Conservation (phyloP, 2,797 vertebrate species). For the Mycteria americana region DNA sequence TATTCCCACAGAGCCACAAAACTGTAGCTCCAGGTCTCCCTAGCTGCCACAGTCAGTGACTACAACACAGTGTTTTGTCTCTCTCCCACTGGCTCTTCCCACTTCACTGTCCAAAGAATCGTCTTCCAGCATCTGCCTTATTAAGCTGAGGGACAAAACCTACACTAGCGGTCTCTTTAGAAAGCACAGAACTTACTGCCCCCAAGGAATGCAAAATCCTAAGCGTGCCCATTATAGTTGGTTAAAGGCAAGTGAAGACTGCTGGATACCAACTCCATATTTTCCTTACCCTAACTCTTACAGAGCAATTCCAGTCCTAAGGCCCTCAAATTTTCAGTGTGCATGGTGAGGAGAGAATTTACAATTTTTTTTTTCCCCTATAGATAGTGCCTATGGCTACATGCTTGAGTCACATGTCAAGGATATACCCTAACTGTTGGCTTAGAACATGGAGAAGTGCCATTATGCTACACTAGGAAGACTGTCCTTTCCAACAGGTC, state of each 20-base stretch:
- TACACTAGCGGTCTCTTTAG: background rate
- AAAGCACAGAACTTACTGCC: fast-evolving
- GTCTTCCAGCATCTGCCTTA: background rate
- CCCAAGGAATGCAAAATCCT: background rate
- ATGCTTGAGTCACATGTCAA: too few relatives aligned
- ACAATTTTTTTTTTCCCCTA: too few relatives aligned
- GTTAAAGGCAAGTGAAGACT: background rate
- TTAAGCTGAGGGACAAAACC: background rate
- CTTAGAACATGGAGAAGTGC: background rate
- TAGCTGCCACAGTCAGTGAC: background rate
- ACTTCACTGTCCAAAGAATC: background rate
- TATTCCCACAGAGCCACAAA: background rate
- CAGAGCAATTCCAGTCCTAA: background rate
- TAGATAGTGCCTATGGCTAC: background rate
- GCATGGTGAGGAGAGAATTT: background rate
- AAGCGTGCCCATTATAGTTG: background rate
- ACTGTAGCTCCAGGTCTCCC: background rate
- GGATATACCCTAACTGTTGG: background rate
- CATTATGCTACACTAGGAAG: background rate
- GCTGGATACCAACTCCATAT: background rate
- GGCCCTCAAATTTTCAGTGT: background rate
- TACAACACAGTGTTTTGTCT: background rate
- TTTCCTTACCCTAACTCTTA: background rate
- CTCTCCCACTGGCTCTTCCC: background rate
- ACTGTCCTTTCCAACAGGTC: background rate